These are phyloP conservation scores for Strigamia transsilvanica DNA, from an alignment of 2,888 invertebrate species.

Conservation along the genomic window DNA sequence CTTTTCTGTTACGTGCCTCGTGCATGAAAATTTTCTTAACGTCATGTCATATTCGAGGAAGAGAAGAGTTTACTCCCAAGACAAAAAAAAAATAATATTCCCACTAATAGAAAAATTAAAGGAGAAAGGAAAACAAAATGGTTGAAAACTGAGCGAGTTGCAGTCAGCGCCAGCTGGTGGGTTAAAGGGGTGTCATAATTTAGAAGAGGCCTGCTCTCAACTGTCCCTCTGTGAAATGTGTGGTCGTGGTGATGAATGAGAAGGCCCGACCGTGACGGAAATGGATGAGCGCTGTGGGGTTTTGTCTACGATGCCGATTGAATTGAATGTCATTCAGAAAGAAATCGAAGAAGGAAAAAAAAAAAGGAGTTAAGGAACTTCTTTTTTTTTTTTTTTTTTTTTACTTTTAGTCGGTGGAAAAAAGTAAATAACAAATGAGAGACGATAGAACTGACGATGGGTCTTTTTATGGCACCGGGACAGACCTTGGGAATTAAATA, in stretches of 20 bases:
- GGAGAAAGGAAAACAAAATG: constrained; percentile 3
- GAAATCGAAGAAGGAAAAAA: constrained; percentile 9
- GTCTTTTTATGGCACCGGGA: constrained; percentile 21
- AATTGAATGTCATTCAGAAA: constrained; percentile 24
- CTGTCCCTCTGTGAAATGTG: constrained; percentile 36
- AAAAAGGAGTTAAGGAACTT: background rate
- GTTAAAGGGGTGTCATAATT: constrained; percentile 44
- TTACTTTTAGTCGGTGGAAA: background rate
- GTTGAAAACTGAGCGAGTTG: constrained; percentile 6
- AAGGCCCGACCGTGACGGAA: constrained; percentile 42
- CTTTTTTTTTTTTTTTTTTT: background rate
- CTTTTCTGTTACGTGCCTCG: constrained; percentile 32
- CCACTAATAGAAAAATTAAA: constrained; percentile 4
- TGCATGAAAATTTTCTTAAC: constrained; percentile 33
- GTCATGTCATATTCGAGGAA: constrained; percentile 10
- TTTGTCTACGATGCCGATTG: constrained; percentile 39
- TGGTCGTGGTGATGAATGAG: constrained; percentile 44
- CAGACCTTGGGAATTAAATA: constrained; percentile 33
- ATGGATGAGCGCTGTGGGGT: constrained; percentile 41
- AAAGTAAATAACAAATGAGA: constrained; percentile 30
- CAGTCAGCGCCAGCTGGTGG: constrained; percentile 28
- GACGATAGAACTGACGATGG: constrained; percentile 14
- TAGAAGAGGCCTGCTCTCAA: constrained; percentile 42
- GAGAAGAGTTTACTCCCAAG: constrained; percentile 21
- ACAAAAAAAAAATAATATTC: background rate